Evolutionary conservation across 2,797 vertebrate species (phyloP).

Genomic region (Heliangelus exortis): DNA sequence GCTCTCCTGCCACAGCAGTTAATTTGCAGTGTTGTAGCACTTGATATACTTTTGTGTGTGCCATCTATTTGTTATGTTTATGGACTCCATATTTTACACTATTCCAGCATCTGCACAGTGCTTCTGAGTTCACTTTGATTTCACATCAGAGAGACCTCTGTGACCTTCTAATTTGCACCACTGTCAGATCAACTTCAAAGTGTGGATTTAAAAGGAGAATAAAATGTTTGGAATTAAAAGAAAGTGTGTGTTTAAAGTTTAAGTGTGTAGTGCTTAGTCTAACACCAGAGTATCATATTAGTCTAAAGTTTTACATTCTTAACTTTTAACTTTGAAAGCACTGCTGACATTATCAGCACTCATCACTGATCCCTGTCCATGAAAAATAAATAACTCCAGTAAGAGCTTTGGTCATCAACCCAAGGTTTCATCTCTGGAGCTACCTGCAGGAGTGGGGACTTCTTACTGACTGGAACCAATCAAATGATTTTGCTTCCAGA

Average conservation of each 20-base stretch:
- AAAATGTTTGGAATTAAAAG: not conserved
- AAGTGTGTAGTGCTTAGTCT: not conserved
- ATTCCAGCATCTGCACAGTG: not conserved
- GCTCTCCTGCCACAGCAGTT: constrained; percentile 32
- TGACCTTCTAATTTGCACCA: constrained; percentile 42
- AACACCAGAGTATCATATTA: not conserved
- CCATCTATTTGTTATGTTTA: constrained; percentile 28
- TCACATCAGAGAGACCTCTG: constrained; percentile 35
- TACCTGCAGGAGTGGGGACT: not conserved
- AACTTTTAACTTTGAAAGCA: constrained; percentile 8
- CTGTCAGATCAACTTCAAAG: not conserved
- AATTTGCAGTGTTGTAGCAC: constrained; percentile 40
- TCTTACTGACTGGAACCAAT: not conserved
- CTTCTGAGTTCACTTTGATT: constrained; percentile 50
- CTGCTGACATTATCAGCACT: not conserved
- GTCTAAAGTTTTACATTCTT: not conserved
- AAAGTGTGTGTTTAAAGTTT: not conserved
- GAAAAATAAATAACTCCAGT: constrained; percentile 22
- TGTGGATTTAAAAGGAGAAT: constrained; percentile 1
- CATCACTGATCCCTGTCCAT: not conserved
- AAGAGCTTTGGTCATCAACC: not conserved
- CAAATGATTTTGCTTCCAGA: constrained; percentile 35
- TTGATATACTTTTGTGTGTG: not conserved
- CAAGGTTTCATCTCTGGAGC: not conserved
- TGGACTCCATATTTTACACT: not conserved